Percentiles rank a stretch among this genome's conserved stretches.
phyloP scores from a whole-genome alignment of 2,113 vertebrate species.

The Megaceryle maxima region DNA sequence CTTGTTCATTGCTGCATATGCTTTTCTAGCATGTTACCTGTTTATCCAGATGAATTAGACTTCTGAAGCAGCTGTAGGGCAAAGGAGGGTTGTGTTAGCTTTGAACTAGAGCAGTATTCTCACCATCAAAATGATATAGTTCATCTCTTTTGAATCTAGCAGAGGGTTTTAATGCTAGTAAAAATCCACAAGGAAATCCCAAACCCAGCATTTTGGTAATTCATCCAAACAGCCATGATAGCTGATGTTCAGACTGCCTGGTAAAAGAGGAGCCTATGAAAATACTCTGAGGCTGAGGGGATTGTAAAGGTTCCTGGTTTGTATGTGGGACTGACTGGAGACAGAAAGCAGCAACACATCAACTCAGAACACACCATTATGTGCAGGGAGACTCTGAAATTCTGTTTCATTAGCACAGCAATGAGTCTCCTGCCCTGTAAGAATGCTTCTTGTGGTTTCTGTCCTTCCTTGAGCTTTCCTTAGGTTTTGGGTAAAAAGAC shows the following conservation, averaged over 20 bases:
- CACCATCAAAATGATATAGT: not conserved
- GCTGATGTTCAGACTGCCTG: not conserved
- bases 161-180: not conserved
- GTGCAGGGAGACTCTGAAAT: not conserved
- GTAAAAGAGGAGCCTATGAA: not conserved
- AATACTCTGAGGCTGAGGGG: not conserved
- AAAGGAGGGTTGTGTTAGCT: not conserved
- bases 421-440: not conserved
- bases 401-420: not conserved
- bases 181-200: not conserved
- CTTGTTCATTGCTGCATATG: not conserved
- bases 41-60: not conserved
- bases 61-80: not conserved
- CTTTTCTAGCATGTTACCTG: not conserved
- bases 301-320: not conserved
- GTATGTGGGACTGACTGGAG: not conserved
- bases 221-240: not conserved
- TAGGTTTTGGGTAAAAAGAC: not conserved
- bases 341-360: not conserved
- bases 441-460: not conserved
- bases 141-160: not conserved
- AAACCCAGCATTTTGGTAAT: not conserved
- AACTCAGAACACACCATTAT: not conserved
- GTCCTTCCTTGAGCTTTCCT: not conserved
- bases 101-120: constrained; percentile 3